Percentiles rank a stretch among this genome's conserved stretches.
Conservation (phyloP, 2,888 invertebrate species). For the Aphidoletes aphidimyza region DNA sequence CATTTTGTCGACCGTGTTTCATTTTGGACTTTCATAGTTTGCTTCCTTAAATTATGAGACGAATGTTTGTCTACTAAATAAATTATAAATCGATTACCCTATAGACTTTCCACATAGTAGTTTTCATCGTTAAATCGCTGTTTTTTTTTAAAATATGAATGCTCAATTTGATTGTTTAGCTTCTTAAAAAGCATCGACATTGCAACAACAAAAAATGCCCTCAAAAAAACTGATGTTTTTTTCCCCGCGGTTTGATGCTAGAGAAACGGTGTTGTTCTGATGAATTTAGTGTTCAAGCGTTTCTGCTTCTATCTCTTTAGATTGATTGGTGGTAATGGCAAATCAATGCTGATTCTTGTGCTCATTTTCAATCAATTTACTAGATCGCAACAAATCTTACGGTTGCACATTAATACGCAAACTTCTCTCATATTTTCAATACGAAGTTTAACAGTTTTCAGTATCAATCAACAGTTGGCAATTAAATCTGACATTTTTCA, state of each 20-base stretch:
- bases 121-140: neutral
- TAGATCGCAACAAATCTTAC: no score
- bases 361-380: no score
- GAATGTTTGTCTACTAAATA: slow-evolving; percentile 25
- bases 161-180: neutral
- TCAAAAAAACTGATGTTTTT: neutral
- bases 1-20: neutral
- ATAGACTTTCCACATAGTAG: neutral
- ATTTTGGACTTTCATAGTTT: neutral
- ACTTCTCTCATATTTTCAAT: neutral
- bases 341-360: neutral
- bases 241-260: neutral
- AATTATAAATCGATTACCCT: slow-evolving; percentile 23
- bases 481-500: slow-evolving; percentile 13
- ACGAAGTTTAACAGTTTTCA: slow-evolving; percentile 3
- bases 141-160: neutral
- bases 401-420: no score
- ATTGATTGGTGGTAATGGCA: neutral
- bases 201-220: slow-evolving; percentile 1
- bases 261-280: neutral
- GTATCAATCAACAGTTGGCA: slow-evolving; percentile 31
- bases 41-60: neutral
- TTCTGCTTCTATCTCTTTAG: neutral
- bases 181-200: neutral
- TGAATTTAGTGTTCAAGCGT: neutral